Evolutionary conservation across 2,888 invertebrate genomes (phyloP).

Genomic region (Sialis lutaria): DNA sequence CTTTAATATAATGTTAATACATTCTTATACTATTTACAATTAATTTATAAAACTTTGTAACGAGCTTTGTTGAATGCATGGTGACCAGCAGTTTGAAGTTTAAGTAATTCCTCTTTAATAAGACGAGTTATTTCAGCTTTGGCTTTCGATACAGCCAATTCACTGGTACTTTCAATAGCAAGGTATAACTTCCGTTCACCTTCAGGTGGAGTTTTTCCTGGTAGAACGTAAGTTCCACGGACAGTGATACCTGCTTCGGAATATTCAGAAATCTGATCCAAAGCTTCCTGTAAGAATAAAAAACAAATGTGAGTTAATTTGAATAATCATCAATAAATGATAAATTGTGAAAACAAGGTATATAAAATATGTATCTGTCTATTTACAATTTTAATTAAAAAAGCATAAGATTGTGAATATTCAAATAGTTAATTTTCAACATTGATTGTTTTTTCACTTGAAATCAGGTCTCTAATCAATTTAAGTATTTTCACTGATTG

Average conservation of each 20-base stretch:
- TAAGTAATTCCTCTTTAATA: conserved; percentile 93
- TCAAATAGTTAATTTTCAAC: no score
- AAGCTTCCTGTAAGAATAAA: conserved; percentile 55
- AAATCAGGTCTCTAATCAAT: no score
- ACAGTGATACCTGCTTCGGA: conserved; percentile 98
- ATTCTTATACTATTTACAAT: neutral
- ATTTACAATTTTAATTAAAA: neutral
- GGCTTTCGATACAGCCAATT: conserved; percentile 88
- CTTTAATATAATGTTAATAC: no score
- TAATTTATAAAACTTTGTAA: conserved; percentile 73
- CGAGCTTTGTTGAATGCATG: conserved; percentile 81
- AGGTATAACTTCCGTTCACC: conserved; percentile 92
- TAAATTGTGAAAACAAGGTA: no score
- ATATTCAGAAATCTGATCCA: conserved; percentile 96
- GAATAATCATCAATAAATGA: no score
- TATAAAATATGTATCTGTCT: no score
- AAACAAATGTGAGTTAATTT: no score
- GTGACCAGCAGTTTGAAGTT: conserved; percentile 72
- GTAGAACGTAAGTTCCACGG: conserved; percentile 86
- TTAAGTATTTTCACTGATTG: no score
- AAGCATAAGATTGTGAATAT: conserved; percentile 1
- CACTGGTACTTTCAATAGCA: conserved; percentile 96
- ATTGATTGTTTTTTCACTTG: no score
- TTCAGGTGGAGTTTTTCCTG: conserved; percentile 77
- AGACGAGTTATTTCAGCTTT: conserved; percentile 94